These are phyloP conservation scores for Amorpha juglandis DNA, from an alignment of 2,888 invertebrate species.

Conservation along the genomic window DNA sequence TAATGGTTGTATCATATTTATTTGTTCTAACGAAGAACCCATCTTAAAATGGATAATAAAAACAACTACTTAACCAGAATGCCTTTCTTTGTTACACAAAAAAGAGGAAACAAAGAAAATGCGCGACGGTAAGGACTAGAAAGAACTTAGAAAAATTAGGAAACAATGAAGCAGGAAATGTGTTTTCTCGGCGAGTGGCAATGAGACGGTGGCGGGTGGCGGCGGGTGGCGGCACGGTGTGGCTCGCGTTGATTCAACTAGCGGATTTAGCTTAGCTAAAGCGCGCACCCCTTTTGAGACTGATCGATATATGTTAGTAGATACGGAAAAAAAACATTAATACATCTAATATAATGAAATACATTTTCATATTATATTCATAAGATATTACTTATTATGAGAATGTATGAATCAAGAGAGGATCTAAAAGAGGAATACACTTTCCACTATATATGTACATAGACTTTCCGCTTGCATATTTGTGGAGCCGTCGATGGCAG, in stretches of 20 bases:
- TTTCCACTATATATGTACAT: no score
- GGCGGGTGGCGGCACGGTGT: slow-evolving; percentile 36
- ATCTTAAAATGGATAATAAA: slow-evolving; percentile 63
- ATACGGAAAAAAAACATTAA: slow-evolving; percentile 24
- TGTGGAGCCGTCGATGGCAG: no score
- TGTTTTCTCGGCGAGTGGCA: slow-evolving; percentile 61
- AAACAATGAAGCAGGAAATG: slow-evolving; percentile 76
- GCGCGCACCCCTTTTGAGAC: slow-evolving; percentile 34
- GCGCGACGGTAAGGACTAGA: slow-evolving; percentile 54
- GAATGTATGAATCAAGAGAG: slow-evolving; percentile 2
- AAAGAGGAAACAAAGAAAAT: slow-evolving; percentile 69
- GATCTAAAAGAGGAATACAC: not conserved
- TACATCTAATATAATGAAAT: slow-evolving; percentile 25
- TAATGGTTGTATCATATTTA: slow-evolving; percentile 21
- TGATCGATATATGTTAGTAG: slow-evolving; percentile 39
- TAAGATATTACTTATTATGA: slow-evolving; percentile 10
- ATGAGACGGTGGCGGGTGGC: slow-evolving; percentile 40
- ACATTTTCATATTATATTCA: slow-evolving; percentile 25
- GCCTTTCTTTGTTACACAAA: slow-evolving; percentile 58
- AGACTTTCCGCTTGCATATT: no score
- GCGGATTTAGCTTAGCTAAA: slow-evolving; percentile 38
- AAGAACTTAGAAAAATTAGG: slow-evolving; percentile 73
- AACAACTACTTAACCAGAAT: slow-evolving; percentile 74
- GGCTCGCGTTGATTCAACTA: slow-evolving; percentile 36
- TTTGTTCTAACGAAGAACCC: slow-evolving; percentile 37